Conservation (phyloP, 2,113 vertebrate species). For the Myanophis thanlyinensis region DNA sequence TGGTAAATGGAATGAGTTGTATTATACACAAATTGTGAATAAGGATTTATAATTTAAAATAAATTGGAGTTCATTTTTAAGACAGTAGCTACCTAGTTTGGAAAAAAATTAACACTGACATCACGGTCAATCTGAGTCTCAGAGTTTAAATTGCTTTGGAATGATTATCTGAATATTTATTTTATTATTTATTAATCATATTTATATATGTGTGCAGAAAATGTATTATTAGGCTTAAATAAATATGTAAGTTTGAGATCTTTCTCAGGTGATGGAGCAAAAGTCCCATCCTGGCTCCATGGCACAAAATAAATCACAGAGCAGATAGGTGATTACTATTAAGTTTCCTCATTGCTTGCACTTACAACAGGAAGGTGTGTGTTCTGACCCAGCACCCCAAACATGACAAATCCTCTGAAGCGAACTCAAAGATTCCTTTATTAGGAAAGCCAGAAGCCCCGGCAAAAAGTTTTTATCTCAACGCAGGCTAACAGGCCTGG, state of each 20-base stretch:
- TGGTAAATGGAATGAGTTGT: background rate
- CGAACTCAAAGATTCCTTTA: too few species aligned
- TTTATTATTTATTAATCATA: too few species aligned
- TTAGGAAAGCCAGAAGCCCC: too few species aligned
- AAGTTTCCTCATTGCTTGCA: background rate
- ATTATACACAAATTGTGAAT: background rate
- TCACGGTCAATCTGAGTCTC: background rate
- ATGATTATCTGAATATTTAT: rapidly evolving
- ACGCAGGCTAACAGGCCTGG: too few species aligned
- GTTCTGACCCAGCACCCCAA: too few species aligned
- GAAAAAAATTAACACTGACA: slow-evolving; percentile 1
- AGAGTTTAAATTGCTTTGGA: rapidly evolving
- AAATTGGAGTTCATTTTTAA: background rate
- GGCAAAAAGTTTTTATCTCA: too few species aligned
- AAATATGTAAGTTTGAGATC: too few species aligned
- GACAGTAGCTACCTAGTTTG: background rate
- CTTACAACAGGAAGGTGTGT: slow-evolving; percentile 16
- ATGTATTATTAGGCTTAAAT: background rate
- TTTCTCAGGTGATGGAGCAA: background rate
- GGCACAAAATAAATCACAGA: background rate
- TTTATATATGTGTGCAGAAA: too few species aligned
- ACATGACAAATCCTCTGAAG: too few species aligned
- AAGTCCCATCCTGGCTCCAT: background rate
- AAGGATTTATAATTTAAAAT: background rate
- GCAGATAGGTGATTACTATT: background rate